These are phyloP conservation scores for Eristalinus aeneus DNA, from an alignment of 2,888 invertebrate species.

Conservation along the genomic window DNA sequence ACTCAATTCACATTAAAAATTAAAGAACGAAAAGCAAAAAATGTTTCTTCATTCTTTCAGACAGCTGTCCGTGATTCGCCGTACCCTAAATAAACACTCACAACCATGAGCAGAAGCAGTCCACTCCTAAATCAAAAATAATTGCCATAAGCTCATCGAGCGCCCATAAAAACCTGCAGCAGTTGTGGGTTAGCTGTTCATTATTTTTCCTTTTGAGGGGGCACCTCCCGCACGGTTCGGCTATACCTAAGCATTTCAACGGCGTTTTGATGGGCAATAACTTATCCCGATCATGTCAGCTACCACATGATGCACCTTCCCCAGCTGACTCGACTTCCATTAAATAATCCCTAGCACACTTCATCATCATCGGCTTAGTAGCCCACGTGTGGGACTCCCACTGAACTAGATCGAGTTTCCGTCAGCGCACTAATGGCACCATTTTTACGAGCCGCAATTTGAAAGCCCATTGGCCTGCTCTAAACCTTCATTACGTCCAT, in stretches of 20 bases:
- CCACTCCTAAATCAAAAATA: neutral
- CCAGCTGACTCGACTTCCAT: neutral
- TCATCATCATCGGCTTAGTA: neutral
- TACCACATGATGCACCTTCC: neutral
- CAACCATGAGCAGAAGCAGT: neutral
- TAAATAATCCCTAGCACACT: slow-evolving; percentile 4
- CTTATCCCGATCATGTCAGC: neutral
- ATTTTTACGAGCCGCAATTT: neutral
- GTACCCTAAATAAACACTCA: neutral
- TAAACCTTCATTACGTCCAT: slow-evolving; percentile 28
- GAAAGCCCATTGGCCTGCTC: neutral
- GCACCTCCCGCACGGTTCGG: neutral
- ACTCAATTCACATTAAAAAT: too few relatives aligned
- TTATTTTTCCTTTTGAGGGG: neutral
- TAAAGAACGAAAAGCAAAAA: too few relatives aligned
- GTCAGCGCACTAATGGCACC: slow-evolving; percentile 18
- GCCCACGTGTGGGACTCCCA: neutral
- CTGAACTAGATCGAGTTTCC: slow-evolving; percentile 23
- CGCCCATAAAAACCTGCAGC: neutral
- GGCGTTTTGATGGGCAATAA: neutral
- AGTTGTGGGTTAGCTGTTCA: neutral
- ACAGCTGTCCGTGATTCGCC: too few relatives aligned
- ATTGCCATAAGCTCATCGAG: neutral
- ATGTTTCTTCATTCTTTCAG: too few relatives aligned
- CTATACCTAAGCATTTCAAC: neutral